These are phyloP conservation scores for Stomatorhinus ivindoensis DNA, from an alignment of 2,113 vertebrate species.

Conservation along the genomic window DNA sequence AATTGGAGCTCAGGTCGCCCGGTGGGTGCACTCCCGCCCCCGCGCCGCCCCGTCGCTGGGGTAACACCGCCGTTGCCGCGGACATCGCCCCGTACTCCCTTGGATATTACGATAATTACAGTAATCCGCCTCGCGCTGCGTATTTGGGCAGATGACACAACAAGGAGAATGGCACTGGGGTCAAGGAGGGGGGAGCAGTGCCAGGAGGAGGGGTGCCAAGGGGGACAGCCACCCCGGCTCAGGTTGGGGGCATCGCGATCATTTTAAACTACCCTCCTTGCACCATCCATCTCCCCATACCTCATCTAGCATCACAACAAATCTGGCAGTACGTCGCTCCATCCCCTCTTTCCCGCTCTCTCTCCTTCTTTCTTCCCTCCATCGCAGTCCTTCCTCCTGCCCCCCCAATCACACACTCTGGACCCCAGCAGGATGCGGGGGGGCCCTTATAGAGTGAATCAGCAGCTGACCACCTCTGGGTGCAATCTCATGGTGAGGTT, in stretches of 20 bases:
- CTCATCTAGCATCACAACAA: neutral
- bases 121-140: neutral
- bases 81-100: neutral
- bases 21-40: neutral
- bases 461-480: constrained; percentile 75
- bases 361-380: constrained; percentile 10
- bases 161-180: neutral
- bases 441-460: constrained; percentile 76
- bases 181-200: neutral
- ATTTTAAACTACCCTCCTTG: neutral
- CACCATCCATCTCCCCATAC: neutral
- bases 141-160: constrained; percentile 10
- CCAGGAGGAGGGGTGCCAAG: neutral
- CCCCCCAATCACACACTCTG: constrained; percentile 52
- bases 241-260: neutral
- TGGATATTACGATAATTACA: constrained; percentile 13
- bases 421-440: constrained; percentile 45
- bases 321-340: neutral
- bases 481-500: constrained; percentile 60
- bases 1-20: constrained; percentile 70
- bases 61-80: neutral
- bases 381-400: constrained; percentile 38
- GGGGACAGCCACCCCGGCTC: neutral
- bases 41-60: constrained; percentile 55
- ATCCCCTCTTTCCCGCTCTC: neutral